Evolutionary conservation across 2,888 invertebrate genomes (phyloP).

Genomic region (Mesorhabditis sp.): DNA sequence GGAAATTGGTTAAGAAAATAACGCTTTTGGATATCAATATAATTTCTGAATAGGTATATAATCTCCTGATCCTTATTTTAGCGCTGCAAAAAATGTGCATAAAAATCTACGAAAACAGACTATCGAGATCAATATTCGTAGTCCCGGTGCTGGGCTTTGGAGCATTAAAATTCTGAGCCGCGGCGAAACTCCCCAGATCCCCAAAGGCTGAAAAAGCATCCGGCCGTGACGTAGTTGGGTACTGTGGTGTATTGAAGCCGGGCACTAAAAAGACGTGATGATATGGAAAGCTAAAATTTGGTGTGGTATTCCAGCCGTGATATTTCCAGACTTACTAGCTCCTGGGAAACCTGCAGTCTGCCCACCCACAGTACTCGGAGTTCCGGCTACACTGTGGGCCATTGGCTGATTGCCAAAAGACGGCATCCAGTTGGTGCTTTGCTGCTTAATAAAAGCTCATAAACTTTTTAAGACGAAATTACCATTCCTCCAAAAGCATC

Average conservation of each 20-base stretch:
- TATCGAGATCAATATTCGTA: background rate
- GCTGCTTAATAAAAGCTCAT: background rate
- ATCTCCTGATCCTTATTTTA: too few relatives aligned
- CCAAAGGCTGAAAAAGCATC: background rate
- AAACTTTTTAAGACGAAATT: too few relatives aligned
- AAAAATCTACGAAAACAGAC: background rate
- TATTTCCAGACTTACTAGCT: background rate
- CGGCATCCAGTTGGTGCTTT: background rate
- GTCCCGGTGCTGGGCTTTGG: background rate
- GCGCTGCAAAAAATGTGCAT: too few relatives aligned
- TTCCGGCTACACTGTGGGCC: background rate
- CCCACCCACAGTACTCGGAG: background rate
- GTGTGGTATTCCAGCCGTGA: too few relatives aligned
- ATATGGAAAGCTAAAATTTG: too few relatives aligned
- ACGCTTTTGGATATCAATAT: too few relatives aligned
- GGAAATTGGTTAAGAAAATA: too few relatives aligned
- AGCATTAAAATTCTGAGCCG: background rate
- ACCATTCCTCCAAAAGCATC: constrained; percentile 4
- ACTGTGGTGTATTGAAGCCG: constrained; percentile 3
- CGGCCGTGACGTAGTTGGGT: background rate
- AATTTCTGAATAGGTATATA: too few relatives aligned
- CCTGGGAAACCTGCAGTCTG: background rate
- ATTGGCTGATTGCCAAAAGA: background rate
- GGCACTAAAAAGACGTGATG: background rate
- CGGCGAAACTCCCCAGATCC: background rate